Percentiles rank a stretch among this genome's conserved stretches.
Conservation (phyloP, 2,888 invertebrate genomes). For the Limnephilus rhombicus region DNA sequence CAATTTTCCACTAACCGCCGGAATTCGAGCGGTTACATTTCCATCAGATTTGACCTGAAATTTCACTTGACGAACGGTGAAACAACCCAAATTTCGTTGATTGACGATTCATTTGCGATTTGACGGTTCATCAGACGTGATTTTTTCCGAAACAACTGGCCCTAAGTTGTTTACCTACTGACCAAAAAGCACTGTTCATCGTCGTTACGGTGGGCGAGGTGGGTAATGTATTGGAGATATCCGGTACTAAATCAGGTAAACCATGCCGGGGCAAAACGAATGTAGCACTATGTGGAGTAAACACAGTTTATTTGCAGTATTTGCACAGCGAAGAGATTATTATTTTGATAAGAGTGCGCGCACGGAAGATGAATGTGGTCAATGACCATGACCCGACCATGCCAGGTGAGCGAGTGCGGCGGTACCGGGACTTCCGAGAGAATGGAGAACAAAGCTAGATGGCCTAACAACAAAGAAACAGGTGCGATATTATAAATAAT, state of each 20-base stretch:
- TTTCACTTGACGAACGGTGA: too few species aligned
- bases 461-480: background rate
- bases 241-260: conserved; percentile 28
- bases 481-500: background rate
- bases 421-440: background rate
- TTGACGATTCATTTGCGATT: too few species aligned
- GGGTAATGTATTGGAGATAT: conserved; percentile 16
- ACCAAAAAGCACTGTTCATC: background rate
- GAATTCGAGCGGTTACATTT: too few species aligned
- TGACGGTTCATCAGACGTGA: too few species aligned
- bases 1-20: too few species aligned
- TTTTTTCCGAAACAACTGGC: too few species aligned
- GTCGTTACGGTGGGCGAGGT: conserved; percentile 7
- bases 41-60: too few species aligned
- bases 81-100: too few species aligned
- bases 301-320: conserved; percentile 21
- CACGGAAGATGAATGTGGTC: conserved; percentile 40
- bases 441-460: background rate
- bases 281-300: background rate
- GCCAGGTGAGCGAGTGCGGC: background rate
- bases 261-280: background rate
- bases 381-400: conserved; percentile 39
- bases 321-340: conserved; percentile 17
- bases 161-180: conserved; percentile 11
- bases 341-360: background rate